Conservation (phyloP, 2,888 invertebrate genomes). For the Tholera decimalis region DNA sequence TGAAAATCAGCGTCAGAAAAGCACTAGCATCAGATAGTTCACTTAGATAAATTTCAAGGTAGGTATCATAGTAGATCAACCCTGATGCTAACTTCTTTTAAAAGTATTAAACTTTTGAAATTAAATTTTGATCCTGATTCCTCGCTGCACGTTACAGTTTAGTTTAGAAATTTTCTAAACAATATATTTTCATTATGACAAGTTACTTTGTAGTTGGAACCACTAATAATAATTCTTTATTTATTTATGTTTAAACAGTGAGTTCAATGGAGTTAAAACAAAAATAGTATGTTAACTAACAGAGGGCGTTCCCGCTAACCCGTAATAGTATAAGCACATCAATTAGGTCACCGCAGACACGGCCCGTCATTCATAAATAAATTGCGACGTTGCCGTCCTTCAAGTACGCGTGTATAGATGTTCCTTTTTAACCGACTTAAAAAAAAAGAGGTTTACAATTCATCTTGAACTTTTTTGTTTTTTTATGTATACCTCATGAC, state of each 20-base stretch:
- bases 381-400: too few species aligned
- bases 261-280: background rate
- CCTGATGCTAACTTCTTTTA: conserved; percentile 45
- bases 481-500: too few species aligned
- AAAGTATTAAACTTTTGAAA: conserved; percentile 50
- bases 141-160: conserved; percentile 16
- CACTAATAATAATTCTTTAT: conserved; percentile 18
- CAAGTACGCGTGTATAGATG: too few species aligned
- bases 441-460: too few species aligned
- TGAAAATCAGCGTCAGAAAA: conserved; percentile 1
- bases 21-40: conserved; percentile 18
- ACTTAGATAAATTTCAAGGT: conserved; percentile 40
- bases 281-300: too few species aligned
- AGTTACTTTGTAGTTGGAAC: conserved; percentile 7
- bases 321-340: too few species aligned
- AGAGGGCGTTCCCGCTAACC: too few species aligned
- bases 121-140: conserved; percentile 55
- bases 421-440: too few species aligned
- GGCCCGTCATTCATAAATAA: too few species aligned
- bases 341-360: too few species aligned
- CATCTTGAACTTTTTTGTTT: too few species aligned
- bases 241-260: background rate
- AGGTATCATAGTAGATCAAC: conserved; percentile 29
- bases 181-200: conserved; percentile 53
- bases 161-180: conserved; percentile 37